A percentile compares a stretch with the other conserved stretches of the same genome.
These are phyloP conservation scores for Glossophaga mutica DNA, from an alignment of 2,797 vertebrate genomes.

Conservation along the genomic window DNA sequence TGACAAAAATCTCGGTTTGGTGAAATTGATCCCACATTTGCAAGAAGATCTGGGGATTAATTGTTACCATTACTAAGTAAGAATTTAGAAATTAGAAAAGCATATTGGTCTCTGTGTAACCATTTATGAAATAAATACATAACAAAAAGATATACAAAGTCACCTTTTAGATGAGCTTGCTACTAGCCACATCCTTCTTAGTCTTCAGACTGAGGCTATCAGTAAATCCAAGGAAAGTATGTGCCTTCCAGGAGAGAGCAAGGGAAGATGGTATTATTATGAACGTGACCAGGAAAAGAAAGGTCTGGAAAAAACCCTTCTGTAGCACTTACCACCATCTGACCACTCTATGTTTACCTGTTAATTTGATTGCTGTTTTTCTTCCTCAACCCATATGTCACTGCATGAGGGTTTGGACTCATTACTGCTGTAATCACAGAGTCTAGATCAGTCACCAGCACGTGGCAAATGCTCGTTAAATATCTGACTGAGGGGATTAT, in stretches of 20 bases:
- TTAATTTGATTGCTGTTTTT: background rate
- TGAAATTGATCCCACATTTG: background rate
- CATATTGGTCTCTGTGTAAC: background rate
- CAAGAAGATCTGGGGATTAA: background rate
- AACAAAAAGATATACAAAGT: background rate
- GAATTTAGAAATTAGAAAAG: constrained; percentile 31
- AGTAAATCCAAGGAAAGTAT: background rate
- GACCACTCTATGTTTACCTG: background rate
- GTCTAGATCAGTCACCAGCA: background rate
- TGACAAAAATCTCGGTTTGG: background rate
- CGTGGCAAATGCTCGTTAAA: background rate
- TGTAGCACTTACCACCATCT: background rate
- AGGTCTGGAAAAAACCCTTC: background rate
- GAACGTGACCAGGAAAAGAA: background rate
- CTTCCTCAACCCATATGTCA: background rate
- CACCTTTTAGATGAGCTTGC: background rate
- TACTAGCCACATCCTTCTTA: background rate
- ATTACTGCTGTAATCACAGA: background rate
- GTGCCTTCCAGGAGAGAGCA: background rate
- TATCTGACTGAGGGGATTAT: background rate
- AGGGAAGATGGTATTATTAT: background rate
- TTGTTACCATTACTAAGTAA: background rate
- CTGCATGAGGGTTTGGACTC: background rate
- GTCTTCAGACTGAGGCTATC: background rate
- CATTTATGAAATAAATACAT: background rate